Evolutionary conservation across 2,797 vertebrate species (phyloP).

Genomic region (Psittacula derbiana): DNA sequence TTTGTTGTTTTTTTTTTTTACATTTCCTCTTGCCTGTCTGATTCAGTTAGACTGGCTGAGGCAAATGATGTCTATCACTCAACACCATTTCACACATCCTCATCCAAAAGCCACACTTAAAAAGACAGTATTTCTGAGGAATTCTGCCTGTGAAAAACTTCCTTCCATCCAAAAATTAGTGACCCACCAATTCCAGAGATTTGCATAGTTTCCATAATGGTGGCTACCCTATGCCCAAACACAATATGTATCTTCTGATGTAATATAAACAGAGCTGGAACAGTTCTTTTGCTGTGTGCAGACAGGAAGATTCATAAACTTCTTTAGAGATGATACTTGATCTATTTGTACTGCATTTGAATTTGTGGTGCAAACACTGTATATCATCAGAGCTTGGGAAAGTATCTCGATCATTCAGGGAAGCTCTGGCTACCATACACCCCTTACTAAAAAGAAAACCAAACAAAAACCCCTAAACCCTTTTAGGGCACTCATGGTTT

Average conservation of each 20-base stretch:
- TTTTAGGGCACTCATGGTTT: neutral
- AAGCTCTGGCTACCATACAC: neutral
- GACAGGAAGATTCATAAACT: conserved; percentile 26
- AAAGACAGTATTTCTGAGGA: neutral
- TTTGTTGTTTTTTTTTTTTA: neutral
- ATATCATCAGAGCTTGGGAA: neutral
- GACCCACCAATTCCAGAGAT: neutral
- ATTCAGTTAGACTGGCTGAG: neutral
- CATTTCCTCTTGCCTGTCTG: neutral
- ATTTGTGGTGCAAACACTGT: conserved; percentile 9
- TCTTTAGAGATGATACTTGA: conserved; percentile 18
- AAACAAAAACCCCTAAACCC: neutral
- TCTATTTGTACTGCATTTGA: neutral
- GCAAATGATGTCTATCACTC: neutral
- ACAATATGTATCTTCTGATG: neutral
- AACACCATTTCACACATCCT: neutral
- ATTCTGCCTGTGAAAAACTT: neutral
- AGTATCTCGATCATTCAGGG: neutral
- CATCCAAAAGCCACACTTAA: neutral
- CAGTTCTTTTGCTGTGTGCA: neutral
- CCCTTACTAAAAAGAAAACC: neutral
- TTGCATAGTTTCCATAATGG: neutral
- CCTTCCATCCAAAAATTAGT: neutral
- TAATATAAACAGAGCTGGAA: neutral
- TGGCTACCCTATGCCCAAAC: neutral